Conservation (phyloP, 2,888 invertebrate species). For the Xestia ashworthii region DNA sequence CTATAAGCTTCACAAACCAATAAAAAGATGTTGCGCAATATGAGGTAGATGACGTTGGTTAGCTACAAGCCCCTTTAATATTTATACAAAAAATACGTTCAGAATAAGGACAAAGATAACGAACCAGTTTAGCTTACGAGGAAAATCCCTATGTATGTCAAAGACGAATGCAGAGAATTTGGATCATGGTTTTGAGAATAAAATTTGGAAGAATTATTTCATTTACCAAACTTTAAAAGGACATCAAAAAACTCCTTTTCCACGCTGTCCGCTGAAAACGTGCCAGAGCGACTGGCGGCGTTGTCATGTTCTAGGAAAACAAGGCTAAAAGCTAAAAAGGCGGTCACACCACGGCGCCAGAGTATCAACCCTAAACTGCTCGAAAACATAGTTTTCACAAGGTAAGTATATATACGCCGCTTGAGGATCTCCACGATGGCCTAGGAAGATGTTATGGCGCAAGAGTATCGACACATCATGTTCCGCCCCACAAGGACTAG, state of each 20-base stretch:
- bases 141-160: constrained; percentile 50
- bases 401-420: no score
- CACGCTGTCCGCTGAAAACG: background rate
- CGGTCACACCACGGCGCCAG: background rate
- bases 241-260: background rate
- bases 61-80: background rate
- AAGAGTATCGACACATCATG: background rate
- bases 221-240: background rate
- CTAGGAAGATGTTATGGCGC: background rate
- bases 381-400: background rate
- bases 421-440: background rate
- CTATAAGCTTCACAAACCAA: background rate
- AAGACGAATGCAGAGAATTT: constrained; percentile 33
- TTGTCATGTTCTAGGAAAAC: background rate
- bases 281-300: background rate
- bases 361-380: background rate
- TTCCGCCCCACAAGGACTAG: background rate
- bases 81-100: background rate
- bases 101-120: background rate
- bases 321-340: no score
- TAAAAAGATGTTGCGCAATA: background rate
- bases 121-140: constrained; percentile 36
- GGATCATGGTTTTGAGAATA: background rate
- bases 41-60: background rate
- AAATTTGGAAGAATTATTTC: background rate